These are phyloP conservation scores for Spea bombifrons DNA, from an alignment of 2,113 vertebrate species.

Conservation along the genomic window DNA sequence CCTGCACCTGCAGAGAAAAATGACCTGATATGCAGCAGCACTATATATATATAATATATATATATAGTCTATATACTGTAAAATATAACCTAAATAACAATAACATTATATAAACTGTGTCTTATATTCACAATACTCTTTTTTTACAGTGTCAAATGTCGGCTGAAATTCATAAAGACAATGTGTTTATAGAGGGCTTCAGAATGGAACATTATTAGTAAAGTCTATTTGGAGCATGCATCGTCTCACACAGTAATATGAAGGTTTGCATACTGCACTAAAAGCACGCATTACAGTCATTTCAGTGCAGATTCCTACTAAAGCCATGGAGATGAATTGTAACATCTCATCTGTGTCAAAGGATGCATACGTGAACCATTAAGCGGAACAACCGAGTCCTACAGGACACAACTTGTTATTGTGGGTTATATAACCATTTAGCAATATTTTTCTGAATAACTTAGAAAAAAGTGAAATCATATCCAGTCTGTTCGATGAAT, in stretches of 20 bases:
- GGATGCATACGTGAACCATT: slow-evolving; percentile 38
- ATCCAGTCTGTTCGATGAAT: not conserved
- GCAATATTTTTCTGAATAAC: not conserved
- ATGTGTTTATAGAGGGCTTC: slow-evolving; percentile 6
- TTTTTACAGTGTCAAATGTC: not conserved
- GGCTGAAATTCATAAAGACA: slow-evolving; percentile 3
- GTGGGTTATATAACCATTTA: not conserved
- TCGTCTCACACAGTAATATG: slow-evolving; percentile 5
- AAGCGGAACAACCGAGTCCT: slow-evolving; percentile 4
- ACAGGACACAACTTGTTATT: slow-evolving; percentile 5
- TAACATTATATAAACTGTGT: not conserved
- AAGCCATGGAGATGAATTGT: slow-evolving; percentile 2
- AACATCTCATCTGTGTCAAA: slow-evolving; percentile 28
- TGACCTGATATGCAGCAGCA: too few species aligned
- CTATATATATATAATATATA: too few species aligned
- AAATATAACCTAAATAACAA: too few species aligned
- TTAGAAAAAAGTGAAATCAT: not conserved
- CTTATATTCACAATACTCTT: not conserved
- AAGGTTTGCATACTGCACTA: slow-evolving; percentile 9
- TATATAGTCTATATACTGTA: too few species aligned
- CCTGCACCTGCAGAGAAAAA: too few species aligned
- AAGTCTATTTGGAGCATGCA: slow-evolving; percentile 12
- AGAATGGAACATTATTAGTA: slow-evolving; percentile 20
- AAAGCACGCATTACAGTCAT: slow-evolving; percentile 17
- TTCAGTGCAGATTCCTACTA: not conserved